phyloP scores from a whole-genome alignment of 2,888 invertebrate species.

The Drosophila kanekoi region DNA sequence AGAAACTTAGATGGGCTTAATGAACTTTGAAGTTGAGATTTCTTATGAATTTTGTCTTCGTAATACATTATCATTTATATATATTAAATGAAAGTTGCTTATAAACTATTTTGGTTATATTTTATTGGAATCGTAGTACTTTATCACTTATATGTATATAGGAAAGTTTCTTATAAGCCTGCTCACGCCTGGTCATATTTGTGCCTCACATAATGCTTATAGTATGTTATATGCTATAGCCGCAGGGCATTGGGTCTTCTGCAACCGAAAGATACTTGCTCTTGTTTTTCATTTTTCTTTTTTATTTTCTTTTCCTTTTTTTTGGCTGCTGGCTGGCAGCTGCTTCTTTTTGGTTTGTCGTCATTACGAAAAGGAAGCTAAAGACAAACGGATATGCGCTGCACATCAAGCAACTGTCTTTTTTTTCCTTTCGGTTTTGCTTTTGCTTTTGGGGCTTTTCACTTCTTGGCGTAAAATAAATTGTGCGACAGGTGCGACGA shows the following conservation, averaged over 20 bases:
- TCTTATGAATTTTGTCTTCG: too few species aligned
- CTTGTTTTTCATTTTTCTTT: conserved; percentile 21
- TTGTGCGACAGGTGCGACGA: conserved; percentile 79
- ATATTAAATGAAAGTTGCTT: too few species aligned
- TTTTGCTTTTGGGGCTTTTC: conserved; percentile 64
- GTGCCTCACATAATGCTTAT: background rate
- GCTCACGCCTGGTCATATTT: too few species aligned
- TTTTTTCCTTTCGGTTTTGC: conserved; percentile 33
- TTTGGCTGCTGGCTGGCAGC: conserved; percentile 62
- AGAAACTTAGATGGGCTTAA: too few species aligned
- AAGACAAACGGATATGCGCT: conserved; percentile 78
- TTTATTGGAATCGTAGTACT: too few species aligned
- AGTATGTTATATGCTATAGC: background rate
- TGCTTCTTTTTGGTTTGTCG: conserved; percentile 70
- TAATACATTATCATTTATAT: too few species aligned
- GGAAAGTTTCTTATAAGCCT: too few species aligned
- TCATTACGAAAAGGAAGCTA: conserved; percentile 78
- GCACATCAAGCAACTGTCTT: conserved; percentile 78
- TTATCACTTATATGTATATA: too few species aligned
- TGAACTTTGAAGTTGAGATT: too few species aligned
- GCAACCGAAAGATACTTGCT: background rate
- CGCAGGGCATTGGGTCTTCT: conserved; percentile 23
- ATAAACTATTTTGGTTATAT: too few species aligned
- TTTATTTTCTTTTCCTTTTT: conserved; percentile 20
- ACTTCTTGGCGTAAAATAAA: conserved; percentile 76